Evolutionary conservation across 2,888 invertebrate species (phyloP), one percentile per base, ranked within the genome.

Genomic region (Harpagoxenus sublaevis): DNA sequence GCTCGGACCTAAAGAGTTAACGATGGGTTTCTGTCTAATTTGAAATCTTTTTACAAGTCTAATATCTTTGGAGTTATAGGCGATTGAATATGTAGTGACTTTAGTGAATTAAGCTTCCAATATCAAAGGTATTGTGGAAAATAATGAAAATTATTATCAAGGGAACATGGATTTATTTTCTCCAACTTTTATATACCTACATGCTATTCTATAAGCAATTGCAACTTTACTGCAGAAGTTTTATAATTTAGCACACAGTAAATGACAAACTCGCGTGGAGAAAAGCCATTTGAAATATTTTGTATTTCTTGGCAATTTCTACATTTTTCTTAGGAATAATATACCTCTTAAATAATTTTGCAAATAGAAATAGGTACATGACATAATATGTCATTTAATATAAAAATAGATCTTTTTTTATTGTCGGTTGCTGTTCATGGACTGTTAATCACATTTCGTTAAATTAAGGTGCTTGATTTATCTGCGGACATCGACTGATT

Each of bases 381-480:
- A 31, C 31, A 15, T 48, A 23, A 23, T 23, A 23, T 23, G 23
- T 23, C 23, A 18, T 70, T 71, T 71, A n/a, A 71, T 70, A 15
- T 70, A 48, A 51, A 68, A 71, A 28, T 18, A 18, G 15, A 15
- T 55, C 28, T 68, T 2, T 66, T 28, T 45, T 0, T 5, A 0
- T 35, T 35, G 35, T 35, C 8, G 3, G 12, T 70, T 35, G 12
- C 6, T 51, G 9, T 70, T 35, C 3, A 35, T 35, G 4, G 4
- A 53, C 3, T 31, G 18, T 68, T 70, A 71, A 39, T 35, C n/a
- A 18, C 18, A 57, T 73, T 73, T 73, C 42, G 12, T 60, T n/a
- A 71, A 53, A 71, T 42, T 42, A 28, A 60, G 4, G 12, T 57
- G 18, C 39, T 1, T 12, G 1, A 45, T 60, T 73, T 60, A 31